Evolutionary conservation across 2,113 vertebrate genomes (phyloP), one percentile per base, ranked within the genome.

Genomic region (Peromyscus leucopus): DNA sequence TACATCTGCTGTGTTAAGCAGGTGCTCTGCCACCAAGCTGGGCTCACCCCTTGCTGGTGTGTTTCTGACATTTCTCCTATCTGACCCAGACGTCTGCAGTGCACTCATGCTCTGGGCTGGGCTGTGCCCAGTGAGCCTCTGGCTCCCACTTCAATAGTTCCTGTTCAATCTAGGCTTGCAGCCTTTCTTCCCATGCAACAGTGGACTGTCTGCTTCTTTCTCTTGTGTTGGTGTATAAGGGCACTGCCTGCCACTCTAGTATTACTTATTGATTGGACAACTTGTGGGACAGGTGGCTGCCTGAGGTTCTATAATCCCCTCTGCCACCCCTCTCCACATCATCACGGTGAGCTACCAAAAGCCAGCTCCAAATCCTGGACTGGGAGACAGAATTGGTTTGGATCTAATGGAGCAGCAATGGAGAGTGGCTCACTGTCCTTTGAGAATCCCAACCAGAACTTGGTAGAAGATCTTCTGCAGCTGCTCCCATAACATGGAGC

Each of bases 151-250:
- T 26, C 63, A 42, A 19, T 19, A 55, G 36, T 12, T 22, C 46
- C 46, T 2, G 59, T 19, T 11, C 26, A 87, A 28, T n/a, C 28
- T 13, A 12, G 33, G 28, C 46, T 67, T 26, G n/a, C 42, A 16
- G 48, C 36, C 33, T 11, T 10, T 26, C 15, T 61, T 21, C 46
- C 10, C 0, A 1, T 7, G 0, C 3, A 59, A 6, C 10, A 17
- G 24, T 36, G 48, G 39, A 57, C 31, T 19, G 19, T 13, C n/a
- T n/a, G 84, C 36, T 48, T 65, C 12, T 85, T 11, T 16, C 8
- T 7, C 48, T 17, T n/a, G 31, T 26, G 16, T 33, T 33, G 21
- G 72, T 42, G 72, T 13, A 5, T 16, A 39, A 55, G 28, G 63
- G 36, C 39, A 57, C 17, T 2, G 61, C 42, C 83, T 36, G 21